Percentiles rank a stretch among this genome's conserved stretches.
These are phyloP conservation scores for Agriopis leucophaearia DNA, from an alignment of 2,888 invertebrate genomes.

Conservation along the genomic window DNA sequence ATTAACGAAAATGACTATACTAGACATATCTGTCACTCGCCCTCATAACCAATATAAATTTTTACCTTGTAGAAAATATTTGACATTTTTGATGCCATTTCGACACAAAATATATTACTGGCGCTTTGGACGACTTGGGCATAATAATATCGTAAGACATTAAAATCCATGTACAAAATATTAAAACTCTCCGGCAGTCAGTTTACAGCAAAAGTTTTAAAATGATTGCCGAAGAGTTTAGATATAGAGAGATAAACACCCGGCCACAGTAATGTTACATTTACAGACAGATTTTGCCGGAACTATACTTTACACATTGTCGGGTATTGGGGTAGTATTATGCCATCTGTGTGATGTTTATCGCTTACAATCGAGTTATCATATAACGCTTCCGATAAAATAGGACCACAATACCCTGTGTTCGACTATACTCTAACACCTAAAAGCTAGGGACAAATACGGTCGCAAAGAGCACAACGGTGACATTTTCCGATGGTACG, in stretches of 20 bases:
- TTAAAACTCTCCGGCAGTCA: too few relatives aligned
- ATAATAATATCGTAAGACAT: neutral
- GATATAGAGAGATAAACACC: constrained; percentile 52
- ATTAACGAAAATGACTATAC: constrained; percentile 1
- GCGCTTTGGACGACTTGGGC: neutral
- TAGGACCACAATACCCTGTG: constrained; percentile 87
- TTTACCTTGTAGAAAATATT: neutral
- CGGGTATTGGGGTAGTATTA: constrained; percentile 86
- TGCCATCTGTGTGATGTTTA: constrained; percentile 67
- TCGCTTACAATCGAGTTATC: constrained; percentile 77
- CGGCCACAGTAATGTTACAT: constrained; percentile 60
- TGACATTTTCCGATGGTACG: constrained; percentile 48
- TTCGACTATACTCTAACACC: constrained; percentile 81
- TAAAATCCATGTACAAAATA: neutral
- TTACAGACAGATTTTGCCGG: constrained; percentile 78
- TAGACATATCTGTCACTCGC: neutral
- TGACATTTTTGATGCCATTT: neutral
- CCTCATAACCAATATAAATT: neutral
- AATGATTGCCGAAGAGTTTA: neutral
- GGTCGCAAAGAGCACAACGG: constrained; percentile 79
- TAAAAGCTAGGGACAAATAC: constrained; percentile 83
- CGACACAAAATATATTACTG: neutral
- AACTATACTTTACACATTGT: constrained; percentile 71
- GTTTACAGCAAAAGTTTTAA: neutral
- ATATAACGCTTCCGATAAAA: constrained; percentile 79